phyloP scores from a whole-genome alignment of 2,113 vertebrate genomes.

The Condylura cristata region DNA sequence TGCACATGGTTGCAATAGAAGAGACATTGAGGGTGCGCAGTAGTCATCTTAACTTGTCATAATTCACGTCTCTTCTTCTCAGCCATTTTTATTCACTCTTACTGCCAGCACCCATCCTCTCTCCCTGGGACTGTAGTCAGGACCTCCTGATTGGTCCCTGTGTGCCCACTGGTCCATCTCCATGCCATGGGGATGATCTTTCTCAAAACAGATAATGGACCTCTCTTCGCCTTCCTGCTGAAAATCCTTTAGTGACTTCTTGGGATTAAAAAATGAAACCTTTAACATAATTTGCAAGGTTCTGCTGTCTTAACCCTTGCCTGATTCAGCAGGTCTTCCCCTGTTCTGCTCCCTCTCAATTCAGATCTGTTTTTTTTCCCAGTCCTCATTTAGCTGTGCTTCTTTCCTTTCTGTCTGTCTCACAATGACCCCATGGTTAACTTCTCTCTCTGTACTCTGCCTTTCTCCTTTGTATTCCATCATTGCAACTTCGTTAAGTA shows the following conservation, averaged over 20 bases:
- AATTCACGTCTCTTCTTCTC: neutral
- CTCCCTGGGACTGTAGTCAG: neutral
- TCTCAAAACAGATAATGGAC: neutral
- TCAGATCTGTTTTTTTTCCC: neutral
- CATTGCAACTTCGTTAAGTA: neutral
- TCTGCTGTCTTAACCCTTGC: neutral
- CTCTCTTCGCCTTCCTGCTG: neutral
- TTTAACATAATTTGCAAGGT: neutral
- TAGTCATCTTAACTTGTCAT: neutral
- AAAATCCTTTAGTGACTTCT: neutral
- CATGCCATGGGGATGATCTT: neutral
- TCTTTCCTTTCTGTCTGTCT: neutral
- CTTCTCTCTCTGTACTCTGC: neutral
- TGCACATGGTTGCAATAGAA: neutral
- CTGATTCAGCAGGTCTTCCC: neutral
- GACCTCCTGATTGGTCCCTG: neutral
- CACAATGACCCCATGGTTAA: neutral
- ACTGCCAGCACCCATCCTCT: neutral
- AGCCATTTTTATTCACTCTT: neutral
- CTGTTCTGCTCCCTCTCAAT: neutral
- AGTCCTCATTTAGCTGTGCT: neutral
- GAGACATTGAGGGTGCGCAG: neutral
- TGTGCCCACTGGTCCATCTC: neutral
- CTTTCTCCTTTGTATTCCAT: neutral
- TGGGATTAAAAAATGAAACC: neutral